phyloP scores from a whole-genome alignment of 2,113 vertebrate species.

The Erythrocebus patas region DNA sequence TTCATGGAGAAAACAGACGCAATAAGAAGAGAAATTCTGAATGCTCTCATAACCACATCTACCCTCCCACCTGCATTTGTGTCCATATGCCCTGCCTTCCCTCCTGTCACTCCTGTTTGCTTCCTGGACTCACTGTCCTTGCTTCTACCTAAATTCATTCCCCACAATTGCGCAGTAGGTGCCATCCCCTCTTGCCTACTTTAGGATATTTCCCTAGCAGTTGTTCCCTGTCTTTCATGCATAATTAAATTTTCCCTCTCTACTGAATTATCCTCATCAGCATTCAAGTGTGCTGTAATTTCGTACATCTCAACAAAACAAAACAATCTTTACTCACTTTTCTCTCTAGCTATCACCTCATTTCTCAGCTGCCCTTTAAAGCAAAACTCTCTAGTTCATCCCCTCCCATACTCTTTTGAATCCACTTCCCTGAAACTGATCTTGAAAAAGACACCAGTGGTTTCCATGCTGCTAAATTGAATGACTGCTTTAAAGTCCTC shows the following conservation, averaged over 20 bases:
- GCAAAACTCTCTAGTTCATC: background rate
- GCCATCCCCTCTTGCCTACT: background rate
- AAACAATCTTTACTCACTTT: conserved; percentile 16
- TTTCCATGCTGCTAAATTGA: background rate
- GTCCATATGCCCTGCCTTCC: background rate
- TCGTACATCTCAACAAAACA: conserved; percentile 11
- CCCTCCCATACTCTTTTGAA: background rate
- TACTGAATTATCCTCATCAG: background rate
- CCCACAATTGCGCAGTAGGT: background rate
- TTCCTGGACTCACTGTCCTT: background rate
- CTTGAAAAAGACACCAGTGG: background rate
- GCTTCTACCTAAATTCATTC: background rate
- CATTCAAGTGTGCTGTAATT: background rate
- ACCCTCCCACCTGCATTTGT: background rate
- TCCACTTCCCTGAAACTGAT: background rate
- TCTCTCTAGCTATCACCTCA: background rate
- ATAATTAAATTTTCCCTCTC: conserved; percentile 12
- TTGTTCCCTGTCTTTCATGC: conserved; percentile 4
- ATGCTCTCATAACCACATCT: background rate
- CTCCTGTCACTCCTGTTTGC: background rate
- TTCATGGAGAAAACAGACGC: background rate
- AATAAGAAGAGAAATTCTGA: background rate
- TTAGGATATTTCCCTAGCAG: background rate
- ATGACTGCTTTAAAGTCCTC: background rate
- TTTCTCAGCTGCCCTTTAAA: background rate